These are phyloP conservation scores for Oscheius sp. DNA, from an alignment of 1,140 invertebrate genomes.

Conservation along the genomic window DNA sequence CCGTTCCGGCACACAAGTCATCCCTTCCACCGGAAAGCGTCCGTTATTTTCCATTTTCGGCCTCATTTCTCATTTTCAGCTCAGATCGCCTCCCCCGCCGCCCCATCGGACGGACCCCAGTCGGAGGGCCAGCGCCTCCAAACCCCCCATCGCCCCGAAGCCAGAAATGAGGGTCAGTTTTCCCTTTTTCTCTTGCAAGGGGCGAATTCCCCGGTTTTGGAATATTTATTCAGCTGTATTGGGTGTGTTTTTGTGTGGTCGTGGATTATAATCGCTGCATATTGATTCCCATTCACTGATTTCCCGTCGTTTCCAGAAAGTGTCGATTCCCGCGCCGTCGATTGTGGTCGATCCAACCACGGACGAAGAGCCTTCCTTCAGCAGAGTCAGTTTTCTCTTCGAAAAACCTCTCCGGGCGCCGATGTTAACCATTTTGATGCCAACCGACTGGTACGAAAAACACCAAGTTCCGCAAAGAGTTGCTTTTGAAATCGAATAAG, in stretches of 20 bases:
- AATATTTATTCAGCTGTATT: neutral
- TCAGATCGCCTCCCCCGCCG: neutral
- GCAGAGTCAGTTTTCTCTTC: neutral
- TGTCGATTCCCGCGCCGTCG: neutral
- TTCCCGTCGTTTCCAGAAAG: slow-evolving; percentile 4
- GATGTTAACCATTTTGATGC: too few relatives aligned
- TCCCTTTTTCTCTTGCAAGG: too few relatives aligned
- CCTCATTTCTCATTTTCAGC: too few relatives aligned
- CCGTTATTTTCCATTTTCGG: too few relatives aligned
- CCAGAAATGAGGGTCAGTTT: neutral
- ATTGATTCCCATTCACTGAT: too few relatives aligned
- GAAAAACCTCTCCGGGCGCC: too few relatives aligned
- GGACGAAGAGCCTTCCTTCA: neutral
- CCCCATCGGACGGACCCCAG: neutral
- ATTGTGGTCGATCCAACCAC: neutral
- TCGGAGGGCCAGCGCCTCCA: neutral
- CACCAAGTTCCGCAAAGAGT: too few relatives aligned
- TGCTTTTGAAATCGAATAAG: too few relatives aligned
- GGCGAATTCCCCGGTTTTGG: too few relatives aligned
- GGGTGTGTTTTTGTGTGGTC: neutral
- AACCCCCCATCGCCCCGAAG: neutral
- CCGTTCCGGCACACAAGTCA: neutral
- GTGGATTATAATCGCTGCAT: slow-evolving; percentile 1
- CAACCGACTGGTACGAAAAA: too few relatives aligned
- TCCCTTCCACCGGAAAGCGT: too few relatives aligned